A percentile compares a stretch with the other conserved stretches of the same genome.
These are phyloP conservation scores for Drosophila repleta DNA, from an alignment of 1,140 invertebrate genomes.

Conservation along the genomic window DNA sequence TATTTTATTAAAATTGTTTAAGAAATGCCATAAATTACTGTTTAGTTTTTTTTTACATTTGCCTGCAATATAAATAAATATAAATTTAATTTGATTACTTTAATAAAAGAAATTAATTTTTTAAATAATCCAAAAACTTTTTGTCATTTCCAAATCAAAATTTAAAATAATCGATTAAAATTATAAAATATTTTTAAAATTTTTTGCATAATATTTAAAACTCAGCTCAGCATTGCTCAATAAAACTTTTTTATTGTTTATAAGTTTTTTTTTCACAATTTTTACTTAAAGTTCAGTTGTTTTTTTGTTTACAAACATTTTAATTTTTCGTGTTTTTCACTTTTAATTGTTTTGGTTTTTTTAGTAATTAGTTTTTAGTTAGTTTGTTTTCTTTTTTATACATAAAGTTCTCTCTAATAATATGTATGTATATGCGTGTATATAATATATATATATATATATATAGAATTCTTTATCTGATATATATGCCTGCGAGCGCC, in stretches of 20 bases:
- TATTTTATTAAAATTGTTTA: too few relatives aligned
- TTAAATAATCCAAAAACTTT: too few relatives aligned
- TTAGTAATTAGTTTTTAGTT: not conserved
- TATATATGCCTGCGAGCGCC: constrained; percentile 70
- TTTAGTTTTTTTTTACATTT: not conserved
- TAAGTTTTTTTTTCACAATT: constrained; percentile 64
- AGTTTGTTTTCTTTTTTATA: too few relatives aligned
- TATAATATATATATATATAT: constrained; percentile 47
- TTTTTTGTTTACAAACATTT: constrained; percentile 62
- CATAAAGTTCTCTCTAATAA: constrained; percentile 67
- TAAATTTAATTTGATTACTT: too few relatives aligned
- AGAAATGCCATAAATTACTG: too few relatives aligned
- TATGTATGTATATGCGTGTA: constrained; percentile 42
- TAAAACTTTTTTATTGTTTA: constrained; percentile 65
- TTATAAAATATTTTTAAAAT: too few relatives aligned
- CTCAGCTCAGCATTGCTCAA: constrained; percentile 50
- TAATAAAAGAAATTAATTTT: too few relatives aligned
- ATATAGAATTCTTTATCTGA: constrained; percentile 47
- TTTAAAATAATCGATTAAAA: too few relatives aligned
- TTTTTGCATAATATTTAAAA: too few relatives aligned
- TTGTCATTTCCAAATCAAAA: too few relatives aligned
- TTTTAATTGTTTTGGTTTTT: constrained; percentile 32
- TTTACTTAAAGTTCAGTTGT: constrained; percentile 37
- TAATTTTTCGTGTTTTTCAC: constrained; percentile 31
- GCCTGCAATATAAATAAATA: too few relatives aligned